Evolutionary conservation across 2,888 invertebrate genomes (phyloP).

Genomic region (Drosophila ustulata): DNA sequence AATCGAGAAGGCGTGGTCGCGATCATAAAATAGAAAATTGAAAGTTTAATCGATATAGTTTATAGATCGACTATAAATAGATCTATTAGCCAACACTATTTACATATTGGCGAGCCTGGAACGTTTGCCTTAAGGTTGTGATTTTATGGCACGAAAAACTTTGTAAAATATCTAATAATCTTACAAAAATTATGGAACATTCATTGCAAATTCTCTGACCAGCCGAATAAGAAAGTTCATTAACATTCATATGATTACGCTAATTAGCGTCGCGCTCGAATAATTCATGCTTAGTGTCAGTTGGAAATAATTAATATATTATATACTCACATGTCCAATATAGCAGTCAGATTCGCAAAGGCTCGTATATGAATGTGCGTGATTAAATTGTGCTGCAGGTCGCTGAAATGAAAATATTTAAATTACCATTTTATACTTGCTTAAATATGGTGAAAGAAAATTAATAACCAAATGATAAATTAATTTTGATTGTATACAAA

Average conservation of each 20-base stretch:
- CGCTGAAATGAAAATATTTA: constrained; percentile 58
- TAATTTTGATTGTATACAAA: neutral
- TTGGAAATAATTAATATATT: constrained; percentile 21
- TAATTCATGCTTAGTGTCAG: constrained; percentile 49
- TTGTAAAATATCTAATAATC: neutral
- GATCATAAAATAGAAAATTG: constrained; percentile 43
- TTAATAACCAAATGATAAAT: neutral
- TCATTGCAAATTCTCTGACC: no score
- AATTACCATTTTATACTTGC: neutral
- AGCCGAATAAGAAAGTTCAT: constrained; percentile 31
- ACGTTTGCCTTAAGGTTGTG: neutral
- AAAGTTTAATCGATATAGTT: constrained; percentile 26
- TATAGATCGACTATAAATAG: constrained; percentile 16
- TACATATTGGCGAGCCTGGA: neutral
- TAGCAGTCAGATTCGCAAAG: constrained; percentile 84
- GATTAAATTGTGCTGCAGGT: constrained; percentile 85
- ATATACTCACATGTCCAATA: constrained; percentile 86
- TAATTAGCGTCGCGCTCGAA: constrained; percentile 47
- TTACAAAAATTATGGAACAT: neutral
- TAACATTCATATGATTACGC: constrained; percentile 51
- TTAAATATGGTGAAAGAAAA: neutral
- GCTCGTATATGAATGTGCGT: constrained; percentile 84
- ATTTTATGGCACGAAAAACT: neutral
- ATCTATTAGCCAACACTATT: constrained; percentile 8
- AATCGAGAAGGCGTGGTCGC: constrained; percentile 45